Percentiles rank a stretch among this genome's conserved stretches.
Conservation (phyloP, 2,797 vertebrate species). For the Gallinago solitaria region DNA sequence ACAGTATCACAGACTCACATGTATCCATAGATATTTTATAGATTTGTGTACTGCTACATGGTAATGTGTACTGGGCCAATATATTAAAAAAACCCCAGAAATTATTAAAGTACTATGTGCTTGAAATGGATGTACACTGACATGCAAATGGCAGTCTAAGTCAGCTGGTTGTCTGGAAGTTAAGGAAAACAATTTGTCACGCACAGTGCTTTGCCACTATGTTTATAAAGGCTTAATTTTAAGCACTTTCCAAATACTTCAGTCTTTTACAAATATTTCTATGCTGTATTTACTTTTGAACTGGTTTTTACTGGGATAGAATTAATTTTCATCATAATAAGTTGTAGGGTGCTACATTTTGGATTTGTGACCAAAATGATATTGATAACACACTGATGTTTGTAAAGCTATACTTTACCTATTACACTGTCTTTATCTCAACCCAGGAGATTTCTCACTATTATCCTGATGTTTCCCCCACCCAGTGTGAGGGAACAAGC, state of each 20-base stretch:
- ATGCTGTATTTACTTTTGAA: neutral
- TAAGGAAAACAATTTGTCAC: constrained; percentile 20
- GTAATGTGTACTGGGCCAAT: neutral
- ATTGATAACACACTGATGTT: neutral
- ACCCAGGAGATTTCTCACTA: neutral
- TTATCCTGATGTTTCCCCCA: neutral
- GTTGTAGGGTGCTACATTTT: neutral
- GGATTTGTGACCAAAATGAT: neutral
- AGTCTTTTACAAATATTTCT: neutral
- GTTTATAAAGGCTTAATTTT: constrained; percentile 26
- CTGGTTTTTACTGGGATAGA: neutral
- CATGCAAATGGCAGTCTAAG: constrained; percentile 25
- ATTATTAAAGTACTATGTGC: neutral
- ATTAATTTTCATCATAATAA: neutral
- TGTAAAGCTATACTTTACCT: neutral
- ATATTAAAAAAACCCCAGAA: neutral
- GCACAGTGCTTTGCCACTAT: neutral
- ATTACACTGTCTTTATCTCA: neutral
- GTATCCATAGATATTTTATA: neutral
- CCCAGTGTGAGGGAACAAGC: rapidly evolving
- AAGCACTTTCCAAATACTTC: constrained; percentile 20
- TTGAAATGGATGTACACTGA: neutral
- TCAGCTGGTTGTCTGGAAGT: neutral
- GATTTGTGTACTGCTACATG: neutral
- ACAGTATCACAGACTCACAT: neutral